These are phyloP conservation scores for Trichoplusia ni DNA, from an alignment of 1,140 invertebrate species.

Conservation along the genomic window DNA sequence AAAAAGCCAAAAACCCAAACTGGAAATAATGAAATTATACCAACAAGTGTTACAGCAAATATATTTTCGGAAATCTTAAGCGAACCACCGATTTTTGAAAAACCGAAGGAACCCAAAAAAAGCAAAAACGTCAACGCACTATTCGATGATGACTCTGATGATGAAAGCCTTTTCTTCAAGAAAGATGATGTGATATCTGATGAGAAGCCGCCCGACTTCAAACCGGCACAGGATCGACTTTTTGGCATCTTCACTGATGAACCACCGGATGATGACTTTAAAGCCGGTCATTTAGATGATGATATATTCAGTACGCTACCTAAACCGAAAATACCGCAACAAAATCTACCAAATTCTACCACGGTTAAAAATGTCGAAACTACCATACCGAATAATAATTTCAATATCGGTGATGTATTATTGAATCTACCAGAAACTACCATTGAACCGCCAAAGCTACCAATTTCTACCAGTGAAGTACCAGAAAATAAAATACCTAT, in stretches of 20 bases:
- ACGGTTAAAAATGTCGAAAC: too few relatives aligned
- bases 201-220: conserved; percentile 51
- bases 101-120: conserved; percentile 66
- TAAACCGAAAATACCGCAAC: neutral
- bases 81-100: conserved; percentile 69
- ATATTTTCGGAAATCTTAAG: conserved; percentile 57
- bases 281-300: conserved; percentile 15
- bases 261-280: conserved; percentile 68
- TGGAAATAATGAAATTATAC: conserved; percentile 23
- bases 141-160: conserved; percentile 75
- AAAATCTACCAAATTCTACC: too few relatives aligned
- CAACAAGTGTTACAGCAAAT: conserved; percentile 6
- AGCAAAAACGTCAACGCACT: conserved; percentile 74
- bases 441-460: too few relatives aligned
- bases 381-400: neutral
- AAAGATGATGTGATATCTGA: conserved; percentile 59
- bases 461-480: neutral
- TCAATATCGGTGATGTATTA: too few relatives aligned
- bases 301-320: conserved; percentile 22
- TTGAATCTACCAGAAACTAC: too few relatives aligned
- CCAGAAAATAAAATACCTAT: too few relatives aligned
- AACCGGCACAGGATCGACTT: conserved; percentile 47
- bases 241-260: conserved; percentile 72
- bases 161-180: conserved; percentile 70
- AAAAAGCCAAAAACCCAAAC: conserved; percentile 6